These are phyloP conservation scores for Brevimyrus niger DNA, from an alignment of 2,113 vertebrate species.

Conservation along the genomic window DNA sequence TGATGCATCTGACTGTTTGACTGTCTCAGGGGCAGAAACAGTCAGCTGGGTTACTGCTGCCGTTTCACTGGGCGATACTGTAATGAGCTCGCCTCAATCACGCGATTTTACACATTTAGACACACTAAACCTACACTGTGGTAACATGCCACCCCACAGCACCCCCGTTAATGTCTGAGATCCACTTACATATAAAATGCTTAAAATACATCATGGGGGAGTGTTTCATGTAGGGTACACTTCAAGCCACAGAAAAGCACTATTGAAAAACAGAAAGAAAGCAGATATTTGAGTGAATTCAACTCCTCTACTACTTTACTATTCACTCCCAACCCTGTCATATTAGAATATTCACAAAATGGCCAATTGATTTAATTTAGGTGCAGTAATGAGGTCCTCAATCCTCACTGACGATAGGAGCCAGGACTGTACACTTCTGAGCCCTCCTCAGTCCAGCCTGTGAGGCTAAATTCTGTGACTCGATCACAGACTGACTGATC, in stretches of 20 bases:
- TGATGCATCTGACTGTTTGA: not conserved
- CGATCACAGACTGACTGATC: not conserved
- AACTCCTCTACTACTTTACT: not conserved
- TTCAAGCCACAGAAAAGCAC: not conserved
- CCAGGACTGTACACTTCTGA: not conserved
- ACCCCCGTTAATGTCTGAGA: not conserved
- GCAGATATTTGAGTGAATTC: not conserved
- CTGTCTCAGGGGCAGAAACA: not conserved
- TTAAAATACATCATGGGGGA: not conserved
- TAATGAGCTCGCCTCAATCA: not conserved
- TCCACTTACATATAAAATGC: not conserved
- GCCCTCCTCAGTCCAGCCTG: not conserved
- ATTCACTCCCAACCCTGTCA: not conserved
- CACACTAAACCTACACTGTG: not conserved
- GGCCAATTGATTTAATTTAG: not conserved
- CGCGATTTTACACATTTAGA: not conserved
- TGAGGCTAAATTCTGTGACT: not conserved
- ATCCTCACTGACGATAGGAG: not conserved
- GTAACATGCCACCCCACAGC: not conserved
- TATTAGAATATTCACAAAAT: not conserved
- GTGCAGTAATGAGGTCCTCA: not conserved
- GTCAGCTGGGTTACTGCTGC: not conserved
- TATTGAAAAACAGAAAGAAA: not conserved
- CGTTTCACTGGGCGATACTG: not conserved
- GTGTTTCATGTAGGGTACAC: not conserved